Base-by-base conservation (phyloP, 2,797 vertebrate genomes). In the Microctenopoma stevenorrisi region DNA sequence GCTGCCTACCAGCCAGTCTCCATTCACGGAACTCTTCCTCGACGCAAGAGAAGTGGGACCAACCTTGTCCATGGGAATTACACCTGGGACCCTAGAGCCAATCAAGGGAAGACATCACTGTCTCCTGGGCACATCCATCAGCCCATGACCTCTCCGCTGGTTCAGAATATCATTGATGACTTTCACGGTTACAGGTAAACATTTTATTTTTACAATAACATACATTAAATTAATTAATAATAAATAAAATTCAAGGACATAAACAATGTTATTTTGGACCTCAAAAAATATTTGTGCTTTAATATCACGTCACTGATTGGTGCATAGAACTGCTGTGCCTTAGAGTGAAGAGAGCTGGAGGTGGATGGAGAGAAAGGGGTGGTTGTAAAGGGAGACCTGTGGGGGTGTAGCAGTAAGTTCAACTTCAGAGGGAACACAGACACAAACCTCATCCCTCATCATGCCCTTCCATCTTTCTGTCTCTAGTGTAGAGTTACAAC, bases 11-110 rank as follows among this genome's bases (percentile, higher is more conserved):
- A 96, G 76, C 91, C 92, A 15, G 48, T 96, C 88, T 98, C 96
- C 15, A 96, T 99, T 88, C 98, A 98, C 4, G 97, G 98, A 63
- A 99, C 98, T 37, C 93, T 99, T 73, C 98, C 98, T 18, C 95
- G 97, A 63, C 96, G 95, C 85, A 98, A 96, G 86, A 97, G 94
- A 44, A 95, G 94, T 12, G 87, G 86, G 15, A 30, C 68, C 65
- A 79, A 15, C 62, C 11, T 70, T 44, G 0, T 35, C 57, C 72
- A 64, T 0, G 75, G 82, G 10, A 86, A 52, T 66, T 76, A 83
- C 68, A 86, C 85, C 56, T 91, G 91, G 89, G 85, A 92, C 57
- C 84, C 74, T 18, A 82, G 85, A 78, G 74, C 83, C 78, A 88
- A 83, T 80, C 81, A 80, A 3, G 64, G 76, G n/a, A 91, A 82